These are phyloP conservation scores for Rambutsinella grinnellia DNA, from an alignment of 2,888 invertebrate genomes.

Conservation along the genomic window DNA sequence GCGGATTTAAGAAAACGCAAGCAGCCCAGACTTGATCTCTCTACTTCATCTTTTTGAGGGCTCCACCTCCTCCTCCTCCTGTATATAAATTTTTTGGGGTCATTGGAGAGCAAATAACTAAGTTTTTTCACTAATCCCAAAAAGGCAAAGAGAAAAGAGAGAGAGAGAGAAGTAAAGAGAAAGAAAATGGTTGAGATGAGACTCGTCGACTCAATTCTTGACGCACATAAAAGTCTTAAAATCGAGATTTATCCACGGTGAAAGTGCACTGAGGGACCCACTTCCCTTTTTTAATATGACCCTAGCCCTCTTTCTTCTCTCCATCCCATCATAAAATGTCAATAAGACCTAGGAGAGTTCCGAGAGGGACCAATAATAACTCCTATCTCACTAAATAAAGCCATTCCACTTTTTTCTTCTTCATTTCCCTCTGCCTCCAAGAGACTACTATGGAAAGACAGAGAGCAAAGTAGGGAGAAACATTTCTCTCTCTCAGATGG, in stretches of 20 bases:
- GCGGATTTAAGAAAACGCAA: no score
- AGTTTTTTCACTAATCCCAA: constrained; percentile 50
- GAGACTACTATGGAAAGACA: constrained; percentile 26
- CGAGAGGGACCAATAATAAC: constrained; percentile 52
- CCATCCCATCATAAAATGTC: constrained; percentile 65
- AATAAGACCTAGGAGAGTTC: constrained; percentile 62
- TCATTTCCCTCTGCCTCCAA: constrained; percentile 15
- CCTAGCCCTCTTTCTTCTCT: constrained; percentile 60
- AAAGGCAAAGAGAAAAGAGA: constrained; percentile 30
- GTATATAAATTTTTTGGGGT: constrained; percentile 47
- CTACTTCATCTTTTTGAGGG: no score
- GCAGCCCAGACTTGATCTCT: no score
- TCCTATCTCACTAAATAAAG: constrained; percentile 52
- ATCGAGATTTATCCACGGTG: constrained; percentile 63
- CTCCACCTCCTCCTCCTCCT: no score
- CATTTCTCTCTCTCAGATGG: not conserved
- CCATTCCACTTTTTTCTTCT: constrained; percentile 26
- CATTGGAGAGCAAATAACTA: constrained; percentile 55
- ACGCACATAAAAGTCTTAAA: constrained; percentile 64
- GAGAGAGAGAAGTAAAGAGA: constrained; percentile 30
- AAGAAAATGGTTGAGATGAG: constrained; percentile 21
- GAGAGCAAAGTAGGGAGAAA: constrained; percentile 2
- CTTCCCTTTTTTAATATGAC: constrained; percentile 62
- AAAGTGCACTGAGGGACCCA: constrained; percentile 62
- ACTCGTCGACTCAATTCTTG: constrained; percentile 54